Evolutionary conservation across 2,113 vertebrate genomes (phyloP).

Genomic region (Ascaphus truei): DNA sequence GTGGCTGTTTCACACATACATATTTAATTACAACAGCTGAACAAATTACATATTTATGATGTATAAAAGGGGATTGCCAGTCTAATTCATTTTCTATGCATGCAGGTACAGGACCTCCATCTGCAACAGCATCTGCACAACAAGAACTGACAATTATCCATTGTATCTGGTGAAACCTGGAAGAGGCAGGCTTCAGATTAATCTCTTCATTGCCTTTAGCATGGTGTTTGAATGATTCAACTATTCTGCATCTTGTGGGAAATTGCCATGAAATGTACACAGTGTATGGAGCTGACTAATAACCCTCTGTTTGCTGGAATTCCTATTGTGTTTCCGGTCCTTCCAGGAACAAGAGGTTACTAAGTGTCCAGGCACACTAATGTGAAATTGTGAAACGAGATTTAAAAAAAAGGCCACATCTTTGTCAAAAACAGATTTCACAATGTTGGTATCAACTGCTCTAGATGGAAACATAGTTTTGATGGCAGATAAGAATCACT

Average conservation of each 20-base stretch:
- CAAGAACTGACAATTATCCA: slow-evolving; percentile 83
- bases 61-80: slow-evolving; percentile 86
- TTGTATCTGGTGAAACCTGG: slow-evolving; percentile 77
- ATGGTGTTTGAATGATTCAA: not conserved
- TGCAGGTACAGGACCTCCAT: slow-evolving; percentile 94
- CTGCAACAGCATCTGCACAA: slow-evolving; percentile 92
- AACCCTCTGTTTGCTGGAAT: no score
- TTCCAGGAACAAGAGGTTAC: no score
- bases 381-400: no score
- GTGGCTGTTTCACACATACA: slow-evolving; percentile 93
- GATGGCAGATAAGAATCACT: no score
- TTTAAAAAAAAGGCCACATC: no score
- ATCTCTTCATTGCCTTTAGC: slow-evolving; percentile 63
- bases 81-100: slow-evolving; percentile 89
- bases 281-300: no score
- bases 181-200: slow-evolving; percentile 59
- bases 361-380: no score
- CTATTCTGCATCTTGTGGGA: not conserved
- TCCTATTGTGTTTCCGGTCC: no score
- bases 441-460: no score
- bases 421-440: no score
- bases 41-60: slow-evolving; percentile 99
- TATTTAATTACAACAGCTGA: slow-evolving; percentile 99
- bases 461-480: no score
- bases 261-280: no score